Base-by-base conservation (phyloP, 2,797 vertebrate species). In the Gallirallus australis region DNA sequence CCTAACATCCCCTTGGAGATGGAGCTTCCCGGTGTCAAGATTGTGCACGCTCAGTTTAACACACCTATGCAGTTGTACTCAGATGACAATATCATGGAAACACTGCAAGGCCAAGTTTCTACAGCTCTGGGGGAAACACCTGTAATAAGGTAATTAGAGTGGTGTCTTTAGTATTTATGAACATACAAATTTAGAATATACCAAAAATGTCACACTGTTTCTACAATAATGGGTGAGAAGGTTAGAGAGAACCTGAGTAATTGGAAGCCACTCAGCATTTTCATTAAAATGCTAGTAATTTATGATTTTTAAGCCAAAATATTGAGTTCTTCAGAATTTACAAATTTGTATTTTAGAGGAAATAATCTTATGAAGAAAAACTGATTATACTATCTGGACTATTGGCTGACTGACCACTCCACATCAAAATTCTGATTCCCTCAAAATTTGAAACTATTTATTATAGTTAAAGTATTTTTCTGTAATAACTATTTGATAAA, bases 1-100 rank as follows among this genome's bases (percentile, higher is more conserved):
- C 98, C 98, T 91, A 98, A 98, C 88, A 97, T 98, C 78, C 98
- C 98, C 89, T 93, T 98, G 98, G 98, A 98, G 94, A 98, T 98
- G 98, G 98, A 98, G 69, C 98, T 98, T 52, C 98, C 98, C 0
- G 98, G 98, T 82, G 98, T 98, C 97, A 98, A 98, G 98, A 98
- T 98, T 91, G 96, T 98, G 24, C 98, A 98, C 28, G 97, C 98
- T 71, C 98, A 98, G 93, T 98, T 98, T 98, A 98, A 98, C 88
- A 98, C 98, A 72, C 98, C 98, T 7, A 97, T 98, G 98, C 98
- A 98, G 93, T 89, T 98, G 94, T 98, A 98, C 95, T 98, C 98
- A 97, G 98, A 98, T 97, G 98, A 98, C 95, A 98, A 98, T 98
- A 98, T 98, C 94, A 97, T 98, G 97, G 98, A 98, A 96, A 98